Conservation (phyloP, 2,888 invertebrate species). For the Mayetiola destructor region DNA sequence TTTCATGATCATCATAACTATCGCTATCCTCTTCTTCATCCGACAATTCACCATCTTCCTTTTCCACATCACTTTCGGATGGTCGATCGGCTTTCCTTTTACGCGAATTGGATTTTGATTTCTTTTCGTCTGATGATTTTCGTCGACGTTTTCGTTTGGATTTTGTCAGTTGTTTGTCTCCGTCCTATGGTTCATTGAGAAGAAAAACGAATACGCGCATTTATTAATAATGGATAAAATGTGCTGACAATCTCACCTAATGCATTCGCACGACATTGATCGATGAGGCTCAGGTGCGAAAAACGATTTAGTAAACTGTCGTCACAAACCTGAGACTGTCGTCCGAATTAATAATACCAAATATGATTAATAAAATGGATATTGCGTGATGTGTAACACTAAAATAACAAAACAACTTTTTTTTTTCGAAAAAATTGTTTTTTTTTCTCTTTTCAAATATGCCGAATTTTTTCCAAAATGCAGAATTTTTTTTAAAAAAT, state of each 20-base stretch:
- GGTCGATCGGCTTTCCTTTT: neutral
- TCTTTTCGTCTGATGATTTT: neutral
- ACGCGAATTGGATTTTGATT: neutral
- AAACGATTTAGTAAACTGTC: slow-evolving; percentile 26
- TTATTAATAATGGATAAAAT: neutral
- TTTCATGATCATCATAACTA: slow-evolving; percentile 25
- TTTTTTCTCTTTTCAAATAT: neutral
- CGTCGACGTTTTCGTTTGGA: neutral
- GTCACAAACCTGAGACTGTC: slow-evolving; percentile 18
- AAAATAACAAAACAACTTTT: neutral
- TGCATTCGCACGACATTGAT: slow-evolving; percentile 39
- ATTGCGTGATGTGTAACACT: no score
- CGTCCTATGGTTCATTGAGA: slow-evolving; percentile 4
- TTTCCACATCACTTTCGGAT: neutral
- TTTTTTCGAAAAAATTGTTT: neutral
- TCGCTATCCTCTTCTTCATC: slow-evolving; percentile 31
- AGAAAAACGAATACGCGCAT: slow-evolving; percentile 14
- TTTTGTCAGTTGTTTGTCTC: slow-evolving; percentile 11
- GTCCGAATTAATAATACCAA: no score
- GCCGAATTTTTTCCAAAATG: no score
- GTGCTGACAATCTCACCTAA: slow-evolving; percentile 38
- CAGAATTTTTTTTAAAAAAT: no score
- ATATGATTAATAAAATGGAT: no score
- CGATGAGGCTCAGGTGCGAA: slow-evolving; percentile 26
- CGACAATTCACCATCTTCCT: slow-evolving; percentile 23